phyloP scores from a whole-genome alignment of 2,888 invertebrate species.

The Lumbricus terrestris region DNA sequence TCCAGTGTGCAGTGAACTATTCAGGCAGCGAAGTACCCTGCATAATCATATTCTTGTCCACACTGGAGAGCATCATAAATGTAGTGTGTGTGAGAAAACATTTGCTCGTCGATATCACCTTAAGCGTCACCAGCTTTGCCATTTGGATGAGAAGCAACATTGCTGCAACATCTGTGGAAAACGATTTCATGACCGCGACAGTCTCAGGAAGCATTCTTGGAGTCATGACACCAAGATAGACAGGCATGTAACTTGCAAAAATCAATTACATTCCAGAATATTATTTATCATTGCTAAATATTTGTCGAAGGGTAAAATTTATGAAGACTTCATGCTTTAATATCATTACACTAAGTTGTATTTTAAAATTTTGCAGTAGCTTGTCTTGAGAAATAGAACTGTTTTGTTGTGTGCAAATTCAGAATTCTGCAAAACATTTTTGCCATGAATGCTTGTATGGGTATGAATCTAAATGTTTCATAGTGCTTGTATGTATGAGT shows the following conservation, averaged over 20 bases:
- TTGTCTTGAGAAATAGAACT: too few species aligned
- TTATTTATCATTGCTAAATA: too few species aligned
- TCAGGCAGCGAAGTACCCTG: conserved; percentile 3
- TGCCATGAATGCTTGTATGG: too few species aligned
- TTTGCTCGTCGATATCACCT: conserved; percentile 9
- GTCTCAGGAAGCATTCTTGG: neutral
- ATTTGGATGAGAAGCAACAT: neutral
- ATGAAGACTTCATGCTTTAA: too few species aligned
- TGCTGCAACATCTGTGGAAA: conserved; percentile 14
- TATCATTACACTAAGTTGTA: too few species aligned
- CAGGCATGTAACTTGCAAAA: neutral
- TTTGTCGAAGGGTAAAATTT: too few species aligned
- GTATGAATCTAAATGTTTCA: too few species aligned
- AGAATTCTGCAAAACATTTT: too few species aligned
- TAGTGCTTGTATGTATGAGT: too few species aligned
- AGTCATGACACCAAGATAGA: neutral
- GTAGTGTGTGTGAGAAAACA: conserved; percentile 9
- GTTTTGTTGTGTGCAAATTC: too few species aligned
- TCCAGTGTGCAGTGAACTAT: neutral
- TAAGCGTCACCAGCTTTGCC: conserved; percentile 13
- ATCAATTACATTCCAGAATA: too few species aligned
- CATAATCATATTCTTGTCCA: neutral
- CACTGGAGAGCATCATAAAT: neutral
- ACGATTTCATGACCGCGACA: conserved; percentile 14
- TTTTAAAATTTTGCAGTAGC: too few species aligned